Conservation (phyloP, 1,140 invertebrate genomes). For the Steinernema feltiae region DNA sequence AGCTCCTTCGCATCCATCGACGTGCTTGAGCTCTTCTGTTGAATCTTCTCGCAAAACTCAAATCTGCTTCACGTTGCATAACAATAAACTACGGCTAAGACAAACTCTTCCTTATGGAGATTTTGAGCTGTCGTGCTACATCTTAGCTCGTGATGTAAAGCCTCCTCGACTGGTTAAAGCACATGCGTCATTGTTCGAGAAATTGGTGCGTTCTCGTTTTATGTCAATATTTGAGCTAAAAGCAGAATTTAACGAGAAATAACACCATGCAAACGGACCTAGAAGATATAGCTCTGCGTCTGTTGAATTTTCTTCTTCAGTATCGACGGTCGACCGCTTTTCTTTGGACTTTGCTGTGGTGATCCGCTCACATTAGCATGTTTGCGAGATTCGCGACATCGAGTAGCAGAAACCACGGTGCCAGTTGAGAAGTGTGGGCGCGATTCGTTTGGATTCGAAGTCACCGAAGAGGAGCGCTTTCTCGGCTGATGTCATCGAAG, state of each 20-base stretch:
- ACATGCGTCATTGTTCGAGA: background rate
- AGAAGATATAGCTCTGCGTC: background rate
- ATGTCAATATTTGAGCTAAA: background rate
- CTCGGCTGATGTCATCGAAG: background rate
- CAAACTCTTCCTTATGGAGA: background rate
- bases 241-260: background rate
- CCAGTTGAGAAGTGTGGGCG: background rate
- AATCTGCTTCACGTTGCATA: background rate
- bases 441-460: background rate
- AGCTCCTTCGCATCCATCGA: background rate
- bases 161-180: background rate
- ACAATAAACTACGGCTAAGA: background rate
- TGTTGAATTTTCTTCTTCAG: background rate
- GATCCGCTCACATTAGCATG: background rate
- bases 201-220: background rate
- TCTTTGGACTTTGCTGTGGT: background rate
- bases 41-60: background rate
- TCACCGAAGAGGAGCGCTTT: background rate
- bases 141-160: background rate
- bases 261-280: background rate
- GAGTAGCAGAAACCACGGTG: background rate
- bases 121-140: background rate
- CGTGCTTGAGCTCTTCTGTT: background rate
- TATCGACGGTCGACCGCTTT: background rate
- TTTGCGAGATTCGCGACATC: background rate